These are phyloP conservation scores for Habroteleia sp. DNA, from an alignment of 2,888 invertebrate species.

Conservation along the genomic window DNA sequence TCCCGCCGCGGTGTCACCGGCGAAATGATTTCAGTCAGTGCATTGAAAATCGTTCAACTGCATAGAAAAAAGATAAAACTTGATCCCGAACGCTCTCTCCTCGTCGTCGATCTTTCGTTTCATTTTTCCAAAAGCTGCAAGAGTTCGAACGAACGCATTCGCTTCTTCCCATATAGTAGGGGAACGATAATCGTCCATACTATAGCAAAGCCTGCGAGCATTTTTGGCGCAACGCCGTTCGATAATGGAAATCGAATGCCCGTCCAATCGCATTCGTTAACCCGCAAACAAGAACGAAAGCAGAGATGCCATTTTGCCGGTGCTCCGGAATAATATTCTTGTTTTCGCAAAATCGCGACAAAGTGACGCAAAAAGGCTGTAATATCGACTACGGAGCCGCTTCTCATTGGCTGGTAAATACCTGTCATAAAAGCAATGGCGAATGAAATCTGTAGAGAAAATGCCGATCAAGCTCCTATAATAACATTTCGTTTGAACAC, in stretches of 20 bases:
- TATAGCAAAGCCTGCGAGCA: constrained; percentile 26
- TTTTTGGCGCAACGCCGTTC: constrained; percentile 44
- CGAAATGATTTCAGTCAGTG: constrained; percentile 40
- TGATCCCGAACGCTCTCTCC: constrained; percentile 19
- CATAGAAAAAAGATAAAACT: constrained; percentile 37
- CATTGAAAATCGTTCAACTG: constrained; percentile 52
- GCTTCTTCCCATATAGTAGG: constrained; percentile 22
- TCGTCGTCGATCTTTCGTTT: constrained; percentile 10
- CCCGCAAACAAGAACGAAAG: constrained; percentile 46
- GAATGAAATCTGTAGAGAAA: constrained; percentile 26
- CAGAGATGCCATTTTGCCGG: constrained; percentile 13
- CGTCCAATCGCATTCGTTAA: constrained; percentile 50
- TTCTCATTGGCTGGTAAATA: constrained; percentile 38
- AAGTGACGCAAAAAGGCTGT: constrained; percentile 25
- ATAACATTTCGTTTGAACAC: constrained; percentile 16
- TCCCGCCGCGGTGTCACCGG: constrained; percentile 44
- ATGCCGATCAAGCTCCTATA: constrained; percentile 9
- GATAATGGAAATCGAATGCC: constrained; percentile 53
- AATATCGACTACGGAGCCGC: constrained; percentile 24
- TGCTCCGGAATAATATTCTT: constrained; percentile 41
- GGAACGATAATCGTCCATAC: constrained; percentile 42
- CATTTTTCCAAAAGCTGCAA: constrained; percentile 25
- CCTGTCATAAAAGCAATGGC: constrained; percentile 28
- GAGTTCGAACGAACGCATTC: constrained; percentile 11
- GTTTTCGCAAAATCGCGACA: constrained; percentile 47